Evolutionary conservation across 2,113 vertebrate species (phyloP).

Genomic region (Blennius ocellaris): DNA sequence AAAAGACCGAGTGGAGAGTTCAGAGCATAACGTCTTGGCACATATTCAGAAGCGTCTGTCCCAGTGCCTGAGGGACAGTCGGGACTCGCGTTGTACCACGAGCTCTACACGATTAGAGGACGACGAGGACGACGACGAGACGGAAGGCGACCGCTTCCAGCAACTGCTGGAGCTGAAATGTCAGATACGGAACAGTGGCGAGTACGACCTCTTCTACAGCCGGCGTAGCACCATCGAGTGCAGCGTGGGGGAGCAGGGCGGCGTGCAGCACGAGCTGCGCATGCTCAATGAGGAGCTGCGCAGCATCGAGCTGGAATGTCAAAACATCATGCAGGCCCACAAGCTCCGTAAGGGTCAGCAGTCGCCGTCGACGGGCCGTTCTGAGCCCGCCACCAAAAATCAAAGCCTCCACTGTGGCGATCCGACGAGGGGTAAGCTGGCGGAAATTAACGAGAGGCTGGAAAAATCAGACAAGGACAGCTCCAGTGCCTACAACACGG

Average conservation of each 20-base stretch:
- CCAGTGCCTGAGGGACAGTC: conserved; percentile 75
- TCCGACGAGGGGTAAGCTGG: conserved; percentile 79
- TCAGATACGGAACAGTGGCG: conserved; percentile 90
- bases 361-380: conserved; percentile 16
- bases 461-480: conserved; percentile 92
- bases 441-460: conserved; percentile 90
- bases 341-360: conserved; percentile 84
- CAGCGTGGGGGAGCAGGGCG: conserved; percentile 84
- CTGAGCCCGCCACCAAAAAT: conserved; percentile 50
- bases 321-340: conserved; percentile 96
- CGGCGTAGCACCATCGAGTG: conserved; percentile 90
- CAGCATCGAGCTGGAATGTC: conserved; percentile 94
- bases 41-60: conserved; percentile 83
- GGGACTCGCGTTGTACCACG: conserved; percentile 68
- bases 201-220: conserved; percentile 92
- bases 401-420: conserved; percentile 83
- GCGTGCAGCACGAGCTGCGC: conserved; percentile 92
- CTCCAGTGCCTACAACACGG: conserved; percentile 96
- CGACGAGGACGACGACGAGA: conserved; percentile 87
- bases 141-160: conserved; percentile 83
- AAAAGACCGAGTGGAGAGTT: conserved; percentile 92
- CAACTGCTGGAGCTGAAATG: conserved; percentile 95
- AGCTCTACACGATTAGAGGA: conserved; percentile 77
- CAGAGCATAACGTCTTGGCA: conserved; percentile 92
- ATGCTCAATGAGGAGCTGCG: conserved; percentile 95